Evolutionary conservation across 1,140 invertebrate species (phyloP).

Genomic region (Eupristina koningsbergeri): DNA sequence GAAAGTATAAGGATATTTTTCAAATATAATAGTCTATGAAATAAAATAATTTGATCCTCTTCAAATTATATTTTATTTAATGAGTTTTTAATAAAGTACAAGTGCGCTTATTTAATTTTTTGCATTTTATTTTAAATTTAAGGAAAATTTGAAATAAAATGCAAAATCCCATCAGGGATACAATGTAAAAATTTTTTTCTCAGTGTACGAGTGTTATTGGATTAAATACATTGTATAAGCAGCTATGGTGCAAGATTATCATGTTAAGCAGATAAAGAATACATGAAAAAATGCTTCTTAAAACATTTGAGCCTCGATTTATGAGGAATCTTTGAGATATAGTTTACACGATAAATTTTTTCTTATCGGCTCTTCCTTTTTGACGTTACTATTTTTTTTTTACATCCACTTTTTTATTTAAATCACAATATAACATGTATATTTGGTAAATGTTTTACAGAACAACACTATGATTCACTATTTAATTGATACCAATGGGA

Average conservation of each 20-base stretch:
- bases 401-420: slow-evolving; percentile 50
- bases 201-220: slow-evolving; percentile 12
- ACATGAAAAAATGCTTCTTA: slow-evolving; percentile 47
- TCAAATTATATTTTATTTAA: not conserved
- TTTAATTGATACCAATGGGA: not conserved
- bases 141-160: slow-evolving; percentile 24
- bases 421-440: slow-evolving; percentile 67
- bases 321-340: no score
- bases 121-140: not conserved
- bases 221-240: slow-evolving; percentile 49
- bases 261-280: slow-evolving; percentile 45
- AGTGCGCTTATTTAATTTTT: no score
- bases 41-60: no score
- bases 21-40: not conserved
- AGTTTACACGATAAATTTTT: slow-evolving; percentile 44
- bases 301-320: slow-evolving; percentile 46
- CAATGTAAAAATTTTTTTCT: slow-evolving; percentile 34
- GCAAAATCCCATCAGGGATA: slow-evolving; percentile 7
- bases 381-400: slow-evolving; percentile 27
- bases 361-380: not conserved
- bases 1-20: not conserved
- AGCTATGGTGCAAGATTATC: slow-evolving; percentile 53
- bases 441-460: slow-evolving; percentile 54
- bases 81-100: not conserved
- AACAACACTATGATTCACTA: slow-evolving; percentile 23